These are phyloP conservation scores for Cistogaster globosa DNA, from an alignment of 2,888 invertebrate genomes.

Conservation along the genomic window DNA sequence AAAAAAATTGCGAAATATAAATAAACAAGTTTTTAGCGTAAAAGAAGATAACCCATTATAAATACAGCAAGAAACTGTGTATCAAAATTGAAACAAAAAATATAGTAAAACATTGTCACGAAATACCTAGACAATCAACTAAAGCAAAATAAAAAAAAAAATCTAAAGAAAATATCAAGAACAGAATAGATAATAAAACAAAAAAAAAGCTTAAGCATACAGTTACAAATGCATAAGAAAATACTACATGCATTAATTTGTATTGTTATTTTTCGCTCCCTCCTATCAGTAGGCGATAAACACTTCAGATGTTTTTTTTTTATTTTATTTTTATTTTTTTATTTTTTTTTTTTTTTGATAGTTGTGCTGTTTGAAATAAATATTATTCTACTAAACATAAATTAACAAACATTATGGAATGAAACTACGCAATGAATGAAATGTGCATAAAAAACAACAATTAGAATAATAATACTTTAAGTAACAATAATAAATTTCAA, in stretches of 20 bases:
- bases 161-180: not conserved
- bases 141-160: not conserved
- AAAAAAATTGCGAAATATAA: conserved; percentile 36
- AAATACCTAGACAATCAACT: conserved; percentile 8
- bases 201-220: conserved; percentile 17
- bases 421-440: conserved; percentile 61
- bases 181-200: not conserved
- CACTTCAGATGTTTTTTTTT: not conserved
- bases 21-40: conserved; percentile 13
- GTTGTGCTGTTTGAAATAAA: conserved; percentile 27
- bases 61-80: conserved; percentile 29
- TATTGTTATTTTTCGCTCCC: not conserved
- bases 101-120: conserved; percentile 28
- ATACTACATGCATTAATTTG: not conserved
- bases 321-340: too few species aligned
- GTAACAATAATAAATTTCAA: conserved; percentile 50
- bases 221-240: not conserved
- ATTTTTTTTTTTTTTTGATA: conserved; percentile 14
- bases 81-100: conserved; percentile 37
- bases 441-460: conserved; percentile 13
- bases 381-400: not conserved
- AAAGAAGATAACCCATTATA: conserved; percentile 21
- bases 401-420: conserved; percentile 32
- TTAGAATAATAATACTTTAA: conserved; percentile 1
- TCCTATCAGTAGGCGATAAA: conserved; percentile 13